phyloP scores from a whole-genome alignment of 1,140 invertebrate genomes.

The Bemisia tabaci region DNA sequence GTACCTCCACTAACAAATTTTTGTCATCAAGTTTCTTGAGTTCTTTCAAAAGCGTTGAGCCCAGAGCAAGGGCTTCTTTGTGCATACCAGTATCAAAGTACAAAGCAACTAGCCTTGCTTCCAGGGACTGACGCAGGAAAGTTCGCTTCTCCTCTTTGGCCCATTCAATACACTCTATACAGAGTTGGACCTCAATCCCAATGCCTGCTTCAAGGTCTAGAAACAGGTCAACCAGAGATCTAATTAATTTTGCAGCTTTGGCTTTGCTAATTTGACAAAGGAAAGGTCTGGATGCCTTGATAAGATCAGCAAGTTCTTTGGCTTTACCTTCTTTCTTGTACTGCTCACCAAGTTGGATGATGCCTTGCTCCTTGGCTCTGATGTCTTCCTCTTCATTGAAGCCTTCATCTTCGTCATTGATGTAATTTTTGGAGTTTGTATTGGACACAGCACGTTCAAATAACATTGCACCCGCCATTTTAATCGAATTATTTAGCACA shows the following conservation, averaged over 20 bases:
- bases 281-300: constrained; percentile 87
- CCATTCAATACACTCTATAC: constrained; percentile 98
- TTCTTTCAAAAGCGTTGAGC: constrained; percentile 77
- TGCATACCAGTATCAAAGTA: constrained; percentile 90
- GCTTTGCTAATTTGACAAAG: constrained; percentile 91
- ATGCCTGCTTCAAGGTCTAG: constrained; percentile 89
- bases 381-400: constrained; percentile 62
- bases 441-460: constrained; percentile 59
- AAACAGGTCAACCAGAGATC: constrained; percentile 93
- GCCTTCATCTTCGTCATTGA: constrained; percentile 45
- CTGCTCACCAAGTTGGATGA: constrained; percentile 73
- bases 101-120: constrained; percentile 81
- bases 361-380: constrained; percentile 75
- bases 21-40: constrained; percentile 99
- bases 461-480: constrained; percentile 74
- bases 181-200: constrained; percentile 76
- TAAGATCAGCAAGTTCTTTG: constrained; percentile 83
- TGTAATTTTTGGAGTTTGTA: constrained; percentile 48
- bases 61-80: constrained; percentile 67
- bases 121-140: constrained; percentile 90
- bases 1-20: constrained; percentile 91
- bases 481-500: too few species aligned
- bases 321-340: constrained; percentile 87
- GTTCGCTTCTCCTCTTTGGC: constrained; percentile 94
- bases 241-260: constrained; percentile 95